Conservation (phyloP, 37 sponge, comb jelly and placozoan genomes). For the Eunapius fragilis region DNA sequence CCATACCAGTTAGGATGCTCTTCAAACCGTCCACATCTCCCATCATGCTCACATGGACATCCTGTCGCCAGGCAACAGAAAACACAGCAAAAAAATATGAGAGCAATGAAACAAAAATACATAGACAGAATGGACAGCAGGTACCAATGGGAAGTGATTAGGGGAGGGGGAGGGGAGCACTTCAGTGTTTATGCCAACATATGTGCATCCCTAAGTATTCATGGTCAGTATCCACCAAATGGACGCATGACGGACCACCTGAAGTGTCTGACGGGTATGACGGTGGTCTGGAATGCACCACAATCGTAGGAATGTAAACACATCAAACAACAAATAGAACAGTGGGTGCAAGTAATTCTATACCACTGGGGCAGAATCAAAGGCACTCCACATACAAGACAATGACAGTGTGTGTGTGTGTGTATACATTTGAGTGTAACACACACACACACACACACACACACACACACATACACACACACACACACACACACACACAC, state of each 20-base stretch:
- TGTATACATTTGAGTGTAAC: too few relatives aligned
- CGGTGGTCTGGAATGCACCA: neutral
- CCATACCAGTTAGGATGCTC: slow-evolving; percentile 36
- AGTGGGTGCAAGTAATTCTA: neutral
- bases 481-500: too few relatives aligned
- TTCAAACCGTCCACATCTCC: slow-evolving; percentile 61
- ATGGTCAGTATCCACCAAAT: neutral
- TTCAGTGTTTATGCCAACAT: neutral
- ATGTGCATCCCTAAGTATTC: neutral
- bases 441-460: too few relatives aligned
- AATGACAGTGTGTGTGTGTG: too few relatives aligned
- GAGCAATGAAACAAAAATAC: neutral
- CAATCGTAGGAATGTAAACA: neutral
- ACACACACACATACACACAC: too few relatives aligned
- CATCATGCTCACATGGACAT: slow-evolving; percentile 39
- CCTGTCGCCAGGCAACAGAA: slow-evolving; percentile 11
- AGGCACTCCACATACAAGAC: too few relatives aligned
- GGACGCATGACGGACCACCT: neutral
- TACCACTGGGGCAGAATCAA: neutral
- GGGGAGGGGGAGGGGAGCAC: too few relatives aligned
- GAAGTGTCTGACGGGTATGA: too few relatives aligned
- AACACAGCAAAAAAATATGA: too few relatives aligned
- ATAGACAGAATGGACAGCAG: neutral
- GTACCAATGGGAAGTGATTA: too few relatives aligned
- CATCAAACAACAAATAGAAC: neutral